Evolutionary conservation across 2,113 vertebrate genomes (phyloP), one percentile per base, ranked within the genome.

Genomic region (Motacilla tschutschensis): DNA sequence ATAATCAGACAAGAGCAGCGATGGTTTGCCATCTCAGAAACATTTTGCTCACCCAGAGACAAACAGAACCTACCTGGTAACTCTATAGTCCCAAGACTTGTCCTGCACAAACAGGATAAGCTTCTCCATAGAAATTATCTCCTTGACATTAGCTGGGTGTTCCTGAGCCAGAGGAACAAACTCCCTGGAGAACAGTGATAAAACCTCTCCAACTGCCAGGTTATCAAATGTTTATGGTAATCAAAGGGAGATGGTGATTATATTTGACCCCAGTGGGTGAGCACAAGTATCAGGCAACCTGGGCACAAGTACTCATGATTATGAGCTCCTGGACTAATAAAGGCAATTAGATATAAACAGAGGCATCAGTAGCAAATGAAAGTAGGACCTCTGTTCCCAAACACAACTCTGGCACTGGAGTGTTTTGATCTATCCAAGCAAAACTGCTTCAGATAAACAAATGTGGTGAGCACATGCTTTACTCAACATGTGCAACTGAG

Each of bases 121-220:
- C 77, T 70, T 89, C 67, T 89, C 90, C 80, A 76, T 73, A 86
- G 85, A 93, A 88, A 92, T 86, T 81, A 93, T 92, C 86, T 92
- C 65, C 88, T 63, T 36, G 55, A 66, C 50, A 63, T 70, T 58
- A 84, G 55, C 62, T 54, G 47, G 80, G 36, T 79, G 72, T 3
- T 70, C 80, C 91, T 55, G 74, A 93, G 63, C 36, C 75, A 84
- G 66, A 86, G 47, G 78, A 79, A 73, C 63, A 84, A 90, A 70
- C 43, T 79, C 83, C 71, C 67, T 55, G 3, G 18, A 88, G 72
- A 88, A 35, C 12, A 53, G 66, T 12, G 75, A 88, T 90, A 94
- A 95, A 71, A 59, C 67, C 72, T 74, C 72, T 84, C 75, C 81
- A 53, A 62, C 33, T 48, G 71, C 71, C 0, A 0, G 67, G 51